These are phyloP conservation scores for Leptoclinus maculatus DNA, from an alignment of 2,797 vertebrate genomes.

Conservation along the genomic window DNA sequence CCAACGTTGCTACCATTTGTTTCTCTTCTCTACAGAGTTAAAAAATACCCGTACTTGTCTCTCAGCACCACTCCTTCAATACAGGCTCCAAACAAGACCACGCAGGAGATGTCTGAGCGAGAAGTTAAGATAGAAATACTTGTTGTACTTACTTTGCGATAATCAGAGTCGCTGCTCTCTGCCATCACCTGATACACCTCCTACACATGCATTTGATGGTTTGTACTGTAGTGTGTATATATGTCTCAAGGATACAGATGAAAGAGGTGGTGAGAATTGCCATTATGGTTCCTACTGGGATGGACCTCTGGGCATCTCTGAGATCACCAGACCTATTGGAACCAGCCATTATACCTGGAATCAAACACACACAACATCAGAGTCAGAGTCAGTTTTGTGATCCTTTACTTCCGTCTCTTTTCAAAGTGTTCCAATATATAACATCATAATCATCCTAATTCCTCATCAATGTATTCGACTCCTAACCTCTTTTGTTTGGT, in stretches of 20 bases:
- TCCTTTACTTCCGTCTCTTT: neutral
- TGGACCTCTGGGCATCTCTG: conserved; percentile 94
- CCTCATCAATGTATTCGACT: neutral
- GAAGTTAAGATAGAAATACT: conserved; percentile 78
- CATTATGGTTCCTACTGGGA: conserved; percentile 94
- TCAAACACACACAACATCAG: neutral
- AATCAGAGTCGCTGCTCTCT: neutral
- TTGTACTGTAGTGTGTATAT: neutral
- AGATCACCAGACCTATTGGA: conserved; percentile 96
- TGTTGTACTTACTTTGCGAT: neutral
- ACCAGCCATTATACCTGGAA: conserved; percentile 96
- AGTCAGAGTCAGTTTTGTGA: neutral
- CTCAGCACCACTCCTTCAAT: conserved; percentile 94
- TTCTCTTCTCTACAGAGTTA: no score
- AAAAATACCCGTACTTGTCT: conserved; percentile 89
- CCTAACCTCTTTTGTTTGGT: neutral
- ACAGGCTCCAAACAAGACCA: conserved; percentile 94
- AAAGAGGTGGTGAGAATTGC: conserved; percentile 95
- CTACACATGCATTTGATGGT: neutral
- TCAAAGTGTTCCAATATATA: neutral
- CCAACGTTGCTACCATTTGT: neutral
- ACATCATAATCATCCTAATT: neutral
- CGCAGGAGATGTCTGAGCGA: conserved; percentile 90
- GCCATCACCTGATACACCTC: neutral
- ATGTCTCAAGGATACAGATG: conserved; percentile 91